Conservation (phyloP, 2,888 invertebrate genomes). For the Siphlonurus alternatus region DNA sequence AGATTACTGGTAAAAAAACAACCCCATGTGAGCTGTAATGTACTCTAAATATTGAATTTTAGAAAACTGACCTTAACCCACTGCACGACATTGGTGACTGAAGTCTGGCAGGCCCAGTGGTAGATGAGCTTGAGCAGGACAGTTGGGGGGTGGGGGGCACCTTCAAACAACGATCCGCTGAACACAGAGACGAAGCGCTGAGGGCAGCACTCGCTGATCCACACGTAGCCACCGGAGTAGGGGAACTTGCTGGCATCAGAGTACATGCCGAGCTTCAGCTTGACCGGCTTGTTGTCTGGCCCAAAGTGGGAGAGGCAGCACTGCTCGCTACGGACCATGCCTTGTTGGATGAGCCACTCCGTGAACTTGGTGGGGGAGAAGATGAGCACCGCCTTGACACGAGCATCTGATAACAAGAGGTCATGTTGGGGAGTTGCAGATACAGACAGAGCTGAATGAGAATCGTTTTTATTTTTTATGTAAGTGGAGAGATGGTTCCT, state of each 20-base stretch:
- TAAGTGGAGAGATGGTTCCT: neutral
- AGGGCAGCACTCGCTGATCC: slow-evolving; percentile 79
- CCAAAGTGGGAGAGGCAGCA: slow-evolving; percentile 46
- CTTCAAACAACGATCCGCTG: slow-evolving; percentile 73
- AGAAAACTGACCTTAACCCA: slow-evolving; percentile 60
- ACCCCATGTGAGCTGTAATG: no score
- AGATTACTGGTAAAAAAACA: no score
- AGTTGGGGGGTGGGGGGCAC: slow-evolving; percentile 67
- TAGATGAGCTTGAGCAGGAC: slow-evolving; percentile 69
- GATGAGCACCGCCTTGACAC: slow-evolving; percentile 68
- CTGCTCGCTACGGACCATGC: slow-evolving; percentile 62
- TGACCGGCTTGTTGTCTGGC: slow-evolving; percentile 27
- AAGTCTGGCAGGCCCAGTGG: slow-evolving; percentile 85
- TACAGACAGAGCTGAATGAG: neutral
- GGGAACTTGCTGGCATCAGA: slow-evolving; percentile 72
- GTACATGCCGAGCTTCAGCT: slow-evolving; percentile 70
- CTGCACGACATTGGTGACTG: slow-evolving; percentile 70
- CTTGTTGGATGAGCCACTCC: slow-evolving; percentile 80
- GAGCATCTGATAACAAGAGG: slow-evolving; percentile 37
- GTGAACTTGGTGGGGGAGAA: slow-evolving; percentile 69
- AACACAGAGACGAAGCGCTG: slow-evolving; percentile 74
- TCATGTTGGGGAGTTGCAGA: no score
- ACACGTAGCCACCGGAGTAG: slow-evolving; percentile 77
- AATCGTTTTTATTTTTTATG: neutral
- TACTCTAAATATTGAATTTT: no score